A percentile compares a stretch with the other conserved stretches of the same genome.
phyloP scores from a whole-genome alignment of 2,888 invertebrate species.

The Leucozona laternaria region DNA sequence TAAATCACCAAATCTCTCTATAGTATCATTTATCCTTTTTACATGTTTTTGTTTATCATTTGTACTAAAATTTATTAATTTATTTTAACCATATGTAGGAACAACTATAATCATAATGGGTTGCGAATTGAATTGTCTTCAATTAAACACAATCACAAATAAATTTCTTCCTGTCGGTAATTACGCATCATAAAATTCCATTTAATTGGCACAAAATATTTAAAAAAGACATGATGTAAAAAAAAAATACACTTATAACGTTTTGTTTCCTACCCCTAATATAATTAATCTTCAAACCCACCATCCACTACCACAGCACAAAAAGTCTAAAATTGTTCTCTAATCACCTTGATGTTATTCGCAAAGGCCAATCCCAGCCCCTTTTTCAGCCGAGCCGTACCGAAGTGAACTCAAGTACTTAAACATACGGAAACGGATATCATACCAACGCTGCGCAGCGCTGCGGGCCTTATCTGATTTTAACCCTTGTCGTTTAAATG shows the following conservation, averaged over 20 bases:
- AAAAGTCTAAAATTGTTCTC: slow-evolving; percentile 26
- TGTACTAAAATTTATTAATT: not conserved
- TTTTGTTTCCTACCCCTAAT: slow-evolving; percentile 8
- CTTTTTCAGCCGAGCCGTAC: not conserved
- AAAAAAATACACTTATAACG: not conserved
- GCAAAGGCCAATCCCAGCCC: slow-evolving; percentile 22
- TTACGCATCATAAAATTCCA: slow-evolving; percentile 9
- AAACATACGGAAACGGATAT: slow-evolving; percentile 25
- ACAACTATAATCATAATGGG: not conserved
- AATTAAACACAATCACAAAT: not conserved
- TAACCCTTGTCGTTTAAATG: slow-evolving; percentile 52
- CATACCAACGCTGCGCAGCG: slow-evolving; percentile 41
- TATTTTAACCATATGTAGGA: not conserved
- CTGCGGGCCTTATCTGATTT: slow-evolving; percentile 65
- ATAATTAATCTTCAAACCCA: slow-evolving; percentile 9
- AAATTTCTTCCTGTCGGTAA: not conserved
- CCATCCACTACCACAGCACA: not conserved
- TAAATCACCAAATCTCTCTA: too few relatives aligned
- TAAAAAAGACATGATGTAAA: not conserved
- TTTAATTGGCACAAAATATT: slow-evolving; percentile 8
- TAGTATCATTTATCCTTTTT: too few relatives aligned
- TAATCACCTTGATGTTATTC: slow-evolving; percentile 65
- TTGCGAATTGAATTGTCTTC: slow-evolving; percentile 31
- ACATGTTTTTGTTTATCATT: too few relatives aligned
- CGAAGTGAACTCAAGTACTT: slow-evolving; percentile 13